Evolutionary conservation across 2,888 invertebrate species (phyloP).

Genomic region (Diplolepis rosae): DNA sequence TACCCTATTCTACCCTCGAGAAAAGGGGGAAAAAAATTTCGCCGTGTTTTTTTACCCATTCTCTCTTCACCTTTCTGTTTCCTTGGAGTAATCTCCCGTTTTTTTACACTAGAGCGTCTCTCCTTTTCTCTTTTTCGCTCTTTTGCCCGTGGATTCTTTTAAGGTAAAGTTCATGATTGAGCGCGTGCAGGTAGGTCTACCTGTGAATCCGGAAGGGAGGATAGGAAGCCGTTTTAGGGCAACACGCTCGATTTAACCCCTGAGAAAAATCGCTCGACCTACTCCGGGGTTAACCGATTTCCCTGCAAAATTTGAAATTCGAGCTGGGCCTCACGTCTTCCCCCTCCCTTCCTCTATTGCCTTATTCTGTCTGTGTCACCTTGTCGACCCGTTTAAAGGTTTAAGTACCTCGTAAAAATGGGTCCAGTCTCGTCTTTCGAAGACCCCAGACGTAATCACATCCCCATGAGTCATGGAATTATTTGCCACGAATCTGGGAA

Average conservation of each 20-base stretch:
- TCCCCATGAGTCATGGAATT: slow-evolving; percentile 38
- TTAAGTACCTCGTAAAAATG: slow-evolving; percentile 73
- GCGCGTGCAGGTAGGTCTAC: slow-evolving; percentile 49
- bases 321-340: slow-evolving; percentile 48
- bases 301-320: slow-evolving; percentile 67
- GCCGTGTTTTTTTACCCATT: slow-evolving; percentile 57
- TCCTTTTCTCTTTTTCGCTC: slow-evolving; percentile 43
- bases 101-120: slow-evolving; percentile 39
- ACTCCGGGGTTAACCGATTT: slow-evolving; percentile 74
- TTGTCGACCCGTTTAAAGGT: slow-evolving; percentile 66
- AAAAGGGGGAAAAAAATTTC: slow-evolving; percentile 47
- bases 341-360: slow-evolving; percentile 36
- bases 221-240: slow-evolving; percentile 45
- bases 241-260: slow-evolving; percentile 73
- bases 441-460: slow-evolving; percentile 49
- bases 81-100: slow-evolving; percentile 47
- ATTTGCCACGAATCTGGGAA: slow-evolving; percentile 53
- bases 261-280: slow-evolving; percentile 69
- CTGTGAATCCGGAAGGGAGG: slow-evolving; percentile 44
- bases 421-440: slow-evolving; percentile 54
- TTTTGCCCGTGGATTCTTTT: slow-evolving; percentile 43
- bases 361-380: slow-evolving; percentile 43
- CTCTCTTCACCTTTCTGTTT: slow-evolving; percentile 45
- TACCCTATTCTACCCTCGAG: slow-evolving; percentile 63
- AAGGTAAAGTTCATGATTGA: slow-evolving; percentile 44